Conservation (phyloP, 2,797 vertebrate species). For the Tragelaphus eurycerus region DNA sequence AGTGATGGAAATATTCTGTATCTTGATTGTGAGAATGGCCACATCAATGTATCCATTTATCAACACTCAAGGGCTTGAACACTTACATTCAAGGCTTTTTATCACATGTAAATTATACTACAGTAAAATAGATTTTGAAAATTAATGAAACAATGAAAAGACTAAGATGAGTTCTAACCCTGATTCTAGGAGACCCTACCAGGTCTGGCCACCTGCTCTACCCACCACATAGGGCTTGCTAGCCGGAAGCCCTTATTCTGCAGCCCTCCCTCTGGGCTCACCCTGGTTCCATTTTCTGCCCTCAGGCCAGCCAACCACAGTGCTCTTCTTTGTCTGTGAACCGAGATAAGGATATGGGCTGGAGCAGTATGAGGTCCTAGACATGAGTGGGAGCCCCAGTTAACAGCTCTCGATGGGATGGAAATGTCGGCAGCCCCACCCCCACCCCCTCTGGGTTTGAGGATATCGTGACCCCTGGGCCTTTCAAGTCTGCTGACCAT, state of each 20-base stretch:
- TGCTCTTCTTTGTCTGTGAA: not conserved
- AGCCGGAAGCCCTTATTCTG: not conserved
- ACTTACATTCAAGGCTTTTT: not conserved
- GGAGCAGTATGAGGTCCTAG: not conserved
- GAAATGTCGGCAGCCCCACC: not conserved
- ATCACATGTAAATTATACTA: not conserved
- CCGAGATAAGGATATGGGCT: not conserved
- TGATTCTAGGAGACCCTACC: not conserved
- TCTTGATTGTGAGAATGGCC: not conserved
- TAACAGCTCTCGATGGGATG: not conserved
- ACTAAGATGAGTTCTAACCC: not conserved
- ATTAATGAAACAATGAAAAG: not conserved
- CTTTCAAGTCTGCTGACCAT: not conserved
- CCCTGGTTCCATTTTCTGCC: not conserved
- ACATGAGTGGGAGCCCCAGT: conserved; percentile 8
- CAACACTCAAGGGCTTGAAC: not conserved
- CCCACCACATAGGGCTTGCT: not conserved
- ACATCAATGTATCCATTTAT: not conserved
- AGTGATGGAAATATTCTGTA: not conserved
- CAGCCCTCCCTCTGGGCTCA: not conserved
- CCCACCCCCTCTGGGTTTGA: not conserved
- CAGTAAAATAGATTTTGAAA: not conserved
- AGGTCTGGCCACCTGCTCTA: not conserved
- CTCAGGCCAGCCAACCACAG: not conserved
- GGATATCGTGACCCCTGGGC: not conserved